phyloP scores from a whole-genome alignment of 2,797 vertebrate species.

The Carcharodon carcharias region DNA sequence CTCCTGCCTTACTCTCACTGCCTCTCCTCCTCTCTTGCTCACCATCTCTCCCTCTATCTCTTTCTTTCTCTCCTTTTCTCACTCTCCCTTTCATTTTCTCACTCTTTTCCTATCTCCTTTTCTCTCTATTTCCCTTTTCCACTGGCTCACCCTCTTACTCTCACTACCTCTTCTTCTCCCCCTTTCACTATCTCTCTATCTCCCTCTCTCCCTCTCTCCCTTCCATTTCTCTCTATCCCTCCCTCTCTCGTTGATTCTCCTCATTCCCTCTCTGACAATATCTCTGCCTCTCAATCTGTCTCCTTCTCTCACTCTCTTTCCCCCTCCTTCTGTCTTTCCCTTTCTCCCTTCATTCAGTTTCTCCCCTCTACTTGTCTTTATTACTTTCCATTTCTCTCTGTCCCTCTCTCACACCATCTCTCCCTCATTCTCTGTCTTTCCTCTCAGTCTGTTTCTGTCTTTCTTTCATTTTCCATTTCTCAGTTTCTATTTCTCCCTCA shows the following conservation, averaged over 20 bases:
- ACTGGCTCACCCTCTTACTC: not conserved
- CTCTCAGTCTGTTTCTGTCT: not conserved
- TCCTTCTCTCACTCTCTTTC: not conserved
- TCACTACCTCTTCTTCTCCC: not conserved
- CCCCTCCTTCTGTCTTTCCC: conserved; percentile 8
- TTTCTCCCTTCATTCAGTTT: conserved; percentile 31
- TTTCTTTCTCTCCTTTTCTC: not conserved
- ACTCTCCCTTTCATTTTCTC: not conserved
- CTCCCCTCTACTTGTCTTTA: not conserved
- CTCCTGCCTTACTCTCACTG: not conserved
- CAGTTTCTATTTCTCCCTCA: not conserved
- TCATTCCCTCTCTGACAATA: not conserved
- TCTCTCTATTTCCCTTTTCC: conserved; percentile 37
- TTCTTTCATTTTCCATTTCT: not conserved
- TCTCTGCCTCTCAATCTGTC: conserved; percentile 19
- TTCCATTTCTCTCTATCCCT: not conserved
- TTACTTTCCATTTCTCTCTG: not conserved
- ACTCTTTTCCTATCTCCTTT: conserved; percentile 1
- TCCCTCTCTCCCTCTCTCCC: not conserved
- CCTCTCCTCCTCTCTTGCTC: not conserved
- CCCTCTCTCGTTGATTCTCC: not conserved
- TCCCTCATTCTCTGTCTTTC: not conserved
- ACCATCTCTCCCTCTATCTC: not conserved
- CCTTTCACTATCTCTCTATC: not conserved
- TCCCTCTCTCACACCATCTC: not conserved